Evolutionary conservation across 2,888 invertebrate species (phyloP), one percentile per base, ranked within the genome.

Genomic region (Lucinisca nassula): DNA sequence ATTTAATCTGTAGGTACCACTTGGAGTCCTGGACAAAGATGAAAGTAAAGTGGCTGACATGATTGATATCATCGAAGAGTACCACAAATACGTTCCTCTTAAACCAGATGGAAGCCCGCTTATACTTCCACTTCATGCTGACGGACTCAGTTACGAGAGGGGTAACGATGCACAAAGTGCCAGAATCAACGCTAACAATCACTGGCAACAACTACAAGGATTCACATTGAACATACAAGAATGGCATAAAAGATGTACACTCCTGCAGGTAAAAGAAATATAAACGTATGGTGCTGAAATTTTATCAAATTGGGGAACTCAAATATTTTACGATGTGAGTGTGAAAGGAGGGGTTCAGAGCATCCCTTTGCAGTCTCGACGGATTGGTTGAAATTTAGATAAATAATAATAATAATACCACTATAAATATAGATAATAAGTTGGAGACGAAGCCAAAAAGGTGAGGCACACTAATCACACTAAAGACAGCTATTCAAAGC

Each of bases 11-110:
- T 89, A 78, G n/a, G n/a, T 90, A 27, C 88, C 88, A 8, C 61
- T 90, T 24, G 90, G 88, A 40, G 87, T 91, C 12, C n/a, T 91
- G 10, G 79, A 88, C 75, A 85, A 89, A 61, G 90, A 91, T 84
- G 90, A 91, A 78, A 82, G 81, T 35, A 87, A 81, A 49, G 35
- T 85, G 6, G 61, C 88, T 38, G 89, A 90, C 45, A 82, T 82
- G 37, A 85, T 90, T 10, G 87, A 90, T 17, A 90, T 91, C 6
- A 37, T 87, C 77, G 90, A 88, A 10, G 79, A 81, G 30, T 91
- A 90, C 40, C 82, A 84, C 4, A 84, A 91, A 40, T 88, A 88
- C 82, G 88, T 88, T 30, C 89, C 89, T 8, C 10, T 79, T 0
- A 81, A 83, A 55, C 80, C 81, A 30, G 77, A 79, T 32, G 81